Base-by-base conservation (phyloP, 1,140 invertebrate species). In the Drosophila watanabei region DNA sequence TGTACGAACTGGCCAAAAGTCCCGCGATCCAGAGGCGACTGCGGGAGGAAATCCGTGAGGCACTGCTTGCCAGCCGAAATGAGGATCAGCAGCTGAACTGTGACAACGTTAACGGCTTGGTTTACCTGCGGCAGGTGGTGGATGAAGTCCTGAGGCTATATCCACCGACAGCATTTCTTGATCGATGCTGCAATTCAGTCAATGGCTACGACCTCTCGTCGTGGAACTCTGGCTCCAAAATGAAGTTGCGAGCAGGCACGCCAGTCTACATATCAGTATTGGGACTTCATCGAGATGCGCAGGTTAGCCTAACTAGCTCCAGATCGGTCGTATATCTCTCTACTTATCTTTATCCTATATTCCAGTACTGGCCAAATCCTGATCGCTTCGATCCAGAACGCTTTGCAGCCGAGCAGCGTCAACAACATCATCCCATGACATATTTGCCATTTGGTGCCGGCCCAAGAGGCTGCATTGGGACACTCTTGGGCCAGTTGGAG, bases 401-500 rank as follows among this genome's bases (percentile, higher is more conserved):
- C 57, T 95, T 94, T 24, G 91, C 89, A 5, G 83, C 93, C 0
- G 93, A 94, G 63, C 78, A 93, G 49, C 85, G 85, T 3, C 49
- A 77, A 16, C 89, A 84, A 37, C 77, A 79, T 45, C 91, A 48
- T 14, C 92, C 92, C 7, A 93, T 85, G 71, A 83, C 93, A 0
- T 95, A 94, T 85, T 54, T 93, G 9, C 93, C 93, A 0, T 93
- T 93, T 84, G 92, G 93, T 8, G 82, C 82, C 9, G 95, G 95
- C 11, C 92, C 93, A 0, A 89, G 94, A 13, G 94, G 94, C 58
- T 95, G 94, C 66, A 94, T 95, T 62, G 95, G 94, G 77, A 87
- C 89, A 78, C 92, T 96, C 48, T 95, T 97, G 65, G 96, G 95
- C 6, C 86, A 95, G 6, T 73, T 96, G 79, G 94, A 96, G 88